These are phyloP conservation scores for Nylanderia fulva DNA, from an alignment of 1,140 invertebrate species.

Conservation along the genomic window DNA sequence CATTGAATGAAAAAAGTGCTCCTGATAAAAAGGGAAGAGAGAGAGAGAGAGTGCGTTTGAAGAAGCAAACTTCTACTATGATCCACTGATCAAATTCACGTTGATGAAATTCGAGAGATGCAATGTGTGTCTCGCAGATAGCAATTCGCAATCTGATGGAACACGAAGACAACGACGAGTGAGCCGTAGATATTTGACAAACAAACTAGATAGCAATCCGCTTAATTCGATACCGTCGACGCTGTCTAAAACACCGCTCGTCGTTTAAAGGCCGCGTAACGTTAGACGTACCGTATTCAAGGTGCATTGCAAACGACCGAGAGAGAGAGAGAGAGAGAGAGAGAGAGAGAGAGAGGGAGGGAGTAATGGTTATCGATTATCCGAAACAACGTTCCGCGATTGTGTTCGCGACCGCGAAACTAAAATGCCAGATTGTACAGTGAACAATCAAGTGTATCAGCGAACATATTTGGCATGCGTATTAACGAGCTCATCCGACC, in stretches of 20 bases:
- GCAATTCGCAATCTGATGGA: slow-evolving; percentile 1
- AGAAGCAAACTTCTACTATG: too few species aligned
- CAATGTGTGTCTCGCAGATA: neutral
- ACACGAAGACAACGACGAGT: neutral
- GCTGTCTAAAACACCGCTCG: neutral
- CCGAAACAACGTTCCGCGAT: slow-evolving; percentile 19
- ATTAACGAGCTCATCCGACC: slow-evolving; percentile 12
- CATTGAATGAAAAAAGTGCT: too few species aligned
- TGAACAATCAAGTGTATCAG: neutral
- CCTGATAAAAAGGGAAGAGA: too few species aligned
- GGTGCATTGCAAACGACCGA: slow-evolving; percentile 2
- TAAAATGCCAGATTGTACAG: slow-evolving; percentile 12
- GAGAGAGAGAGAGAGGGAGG: neutral
- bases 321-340: too few species aligned
- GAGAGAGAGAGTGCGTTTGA: too few species aligned
- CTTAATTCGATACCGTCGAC: slow-evolving; percentile 12
- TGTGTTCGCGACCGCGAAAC: slow-evolving; percentile 9
- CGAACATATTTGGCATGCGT: neutral
- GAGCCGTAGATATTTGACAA: slow-evolving; percentile 15
- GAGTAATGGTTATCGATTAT: slow-evolving; percentile 27
- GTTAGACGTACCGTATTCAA: slow-evolving; percentile 6
- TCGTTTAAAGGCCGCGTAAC: slow-evolving; percentile 19
- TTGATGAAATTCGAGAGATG: neutral
- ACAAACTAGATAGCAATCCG: neutral
- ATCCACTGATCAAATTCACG: neutral